A percentile compares a stretch with the other conserved stretches of the same genome.
Evolutionary conservation across 37 sponge, comb jelly and placozoan species (phyloP).

Genomic region (Bolinopsis microptera): DNA sequence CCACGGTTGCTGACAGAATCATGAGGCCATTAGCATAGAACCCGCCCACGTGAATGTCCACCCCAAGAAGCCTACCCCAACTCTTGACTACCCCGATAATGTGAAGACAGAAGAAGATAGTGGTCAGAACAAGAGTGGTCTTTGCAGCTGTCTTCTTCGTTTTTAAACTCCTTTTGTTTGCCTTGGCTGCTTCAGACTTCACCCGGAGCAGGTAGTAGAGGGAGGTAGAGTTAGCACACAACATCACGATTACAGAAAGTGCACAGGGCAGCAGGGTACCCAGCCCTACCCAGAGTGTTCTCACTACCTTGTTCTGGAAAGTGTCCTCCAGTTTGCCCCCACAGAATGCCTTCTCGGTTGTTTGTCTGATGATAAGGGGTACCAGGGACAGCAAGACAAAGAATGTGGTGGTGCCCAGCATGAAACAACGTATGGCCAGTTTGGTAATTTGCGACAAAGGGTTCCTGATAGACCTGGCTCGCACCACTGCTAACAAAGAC

Average conservation of each 20-base stretch:
- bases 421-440: neutral
- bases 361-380: neutral
- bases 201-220: neutral
- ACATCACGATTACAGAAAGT: neutral
- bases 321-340: slow-evolving; percentile 3
- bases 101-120: slow-evolving; percentile 16
- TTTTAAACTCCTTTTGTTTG: neutral
- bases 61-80: neutral
- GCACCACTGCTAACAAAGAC: slow-evolving; percentile 1
- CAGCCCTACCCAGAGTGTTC: neutral
- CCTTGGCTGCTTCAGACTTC: neutral
- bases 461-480: neutral
- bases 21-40: slow-evolving; percentile 18
- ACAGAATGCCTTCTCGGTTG: neutral
- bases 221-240: neutral
- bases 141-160: neutral
- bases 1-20: neutral
- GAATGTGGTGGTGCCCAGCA: neutral
- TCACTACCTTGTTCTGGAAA: neutral
- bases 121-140: slow-evolving; percentile 10
- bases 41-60: neutral
- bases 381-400: neutral
- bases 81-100: neutral
- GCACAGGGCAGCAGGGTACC: neutral
- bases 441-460: neutral